phyloP scores from a whole-genome alignment of 2,113 vertebrate genomes.

The Syngnathus floridae region DNA sequence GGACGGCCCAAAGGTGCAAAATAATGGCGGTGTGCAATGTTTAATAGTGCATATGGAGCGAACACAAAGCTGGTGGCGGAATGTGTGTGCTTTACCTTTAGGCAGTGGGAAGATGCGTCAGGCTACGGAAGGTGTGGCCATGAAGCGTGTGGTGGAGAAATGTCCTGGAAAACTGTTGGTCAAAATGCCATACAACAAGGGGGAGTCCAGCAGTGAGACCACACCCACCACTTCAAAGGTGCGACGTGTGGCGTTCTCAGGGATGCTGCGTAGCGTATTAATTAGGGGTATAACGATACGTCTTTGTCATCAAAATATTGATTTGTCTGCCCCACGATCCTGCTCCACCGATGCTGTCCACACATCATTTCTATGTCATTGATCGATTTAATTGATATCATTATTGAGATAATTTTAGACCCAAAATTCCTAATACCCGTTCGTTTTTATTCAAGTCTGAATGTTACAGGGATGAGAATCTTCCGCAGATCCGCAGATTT shows the following conservation, averaged over 20 bases:
- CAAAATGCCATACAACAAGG: constrained; percentile 82
- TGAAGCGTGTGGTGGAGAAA: constrained; percentile 85
- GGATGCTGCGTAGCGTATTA: not conserved
- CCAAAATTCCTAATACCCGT: too few species aligned
- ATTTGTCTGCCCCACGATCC: too few species aligned
- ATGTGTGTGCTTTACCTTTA: constrained; percentile 21
- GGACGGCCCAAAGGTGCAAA: constrained; percentile 76
- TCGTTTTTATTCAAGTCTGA: too few species aligned
- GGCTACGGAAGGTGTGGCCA: constrained; percentile 78
- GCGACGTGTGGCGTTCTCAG: not conserved
- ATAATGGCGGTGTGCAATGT: not conserved
- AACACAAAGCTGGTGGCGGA: not conserved
- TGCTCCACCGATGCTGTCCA: too few species aligned
- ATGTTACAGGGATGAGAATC: too few species aligned
- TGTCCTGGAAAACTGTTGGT: constrained; percentile 86
- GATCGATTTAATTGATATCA: too few species aligned
- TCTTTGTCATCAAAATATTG: too few species aligned
- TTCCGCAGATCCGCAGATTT: too few species aligned
- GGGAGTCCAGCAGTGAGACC: constrained; percentile 46
- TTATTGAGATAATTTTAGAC: too few species aligned
- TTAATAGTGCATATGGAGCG: not conserved
- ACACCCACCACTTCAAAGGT: constrained; percentile 44
- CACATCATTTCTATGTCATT: too few species aligned
- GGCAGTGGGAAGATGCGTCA: constrained; percentile 74
- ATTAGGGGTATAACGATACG: too few species aligned